Percentiles rank a stretch among this genome's conserved stretches.
These are phyloP conservation scores for Phaonia tiefii DNA, from an alignment of 2,888 invertebrate genomes.

Conservation along the genomic window DNA sequence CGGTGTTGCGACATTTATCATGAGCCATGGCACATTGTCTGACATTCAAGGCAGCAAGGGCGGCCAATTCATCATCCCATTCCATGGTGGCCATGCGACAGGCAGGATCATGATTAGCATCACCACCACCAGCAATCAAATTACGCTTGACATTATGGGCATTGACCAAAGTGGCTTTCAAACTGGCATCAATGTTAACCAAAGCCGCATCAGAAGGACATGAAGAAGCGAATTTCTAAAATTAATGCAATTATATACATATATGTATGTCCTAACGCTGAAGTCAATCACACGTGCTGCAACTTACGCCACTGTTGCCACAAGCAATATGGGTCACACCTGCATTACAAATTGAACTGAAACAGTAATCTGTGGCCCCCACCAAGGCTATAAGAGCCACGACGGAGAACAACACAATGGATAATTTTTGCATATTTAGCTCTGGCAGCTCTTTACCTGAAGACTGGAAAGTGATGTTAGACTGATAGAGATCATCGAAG, in stretches of 20 bases:
- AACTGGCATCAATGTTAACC: slow-evolving; percentile 2
- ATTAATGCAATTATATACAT: neutral
- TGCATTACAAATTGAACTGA: slow-evolving; percentile 22
- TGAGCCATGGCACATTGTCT: slow-evolving; percentile 72
- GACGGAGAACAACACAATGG: neutral
- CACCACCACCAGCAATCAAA: slow-evolving; percentile 64
- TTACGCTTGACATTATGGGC: slow-evolving; percentile 57
- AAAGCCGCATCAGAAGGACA: slow-evolving; percentile 28
- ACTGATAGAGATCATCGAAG: neutral
- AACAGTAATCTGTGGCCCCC: slow-evolving; percentile 39
- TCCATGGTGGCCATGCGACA: slow-evolving; percentile 75
- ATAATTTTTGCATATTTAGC: neutral
- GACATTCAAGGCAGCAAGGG: slow-evolving; percentile 73
- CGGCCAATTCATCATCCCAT: slow-evolving; percentile 75
- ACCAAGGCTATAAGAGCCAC: neutral
- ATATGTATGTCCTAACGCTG: neutral
- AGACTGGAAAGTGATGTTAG: no score
- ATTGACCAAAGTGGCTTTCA: slow-evolving; percentile 14
- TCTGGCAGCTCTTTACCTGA: no score
- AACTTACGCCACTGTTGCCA: slow-evolving; percentile 53
- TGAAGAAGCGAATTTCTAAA: neutral
- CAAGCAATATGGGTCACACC: slow-evolving; percentile 45
- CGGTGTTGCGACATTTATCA: slow-evolving; percentile 74
- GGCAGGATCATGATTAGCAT: slow-evolving; percentile 67
- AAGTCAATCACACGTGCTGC: neutral